Evolutionary conservation across 92 coral and sea anemone genomes (phyloP).

Genomic region (Plumapathes pennacea): DNA sequence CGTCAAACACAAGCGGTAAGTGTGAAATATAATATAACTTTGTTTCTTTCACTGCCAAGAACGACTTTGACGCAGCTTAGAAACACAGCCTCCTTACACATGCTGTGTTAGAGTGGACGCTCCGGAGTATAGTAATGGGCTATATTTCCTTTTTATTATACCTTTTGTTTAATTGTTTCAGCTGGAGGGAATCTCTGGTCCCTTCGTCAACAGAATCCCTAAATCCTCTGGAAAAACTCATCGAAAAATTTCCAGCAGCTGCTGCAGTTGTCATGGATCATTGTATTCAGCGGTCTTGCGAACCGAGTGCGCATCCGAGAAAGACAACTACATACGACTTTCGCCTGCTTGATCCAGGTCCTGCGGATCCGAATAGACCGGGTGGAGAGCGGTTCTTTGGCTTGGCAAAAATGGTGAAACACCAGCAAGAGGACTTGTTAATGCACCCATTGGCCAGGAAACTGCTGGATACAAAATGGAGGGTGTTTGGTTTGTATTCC

Average conservation of each 20-base stretch:
- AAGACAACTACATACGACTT: slow-evolving; percentile 52
- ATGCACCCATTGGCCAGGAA: slow-evolving; percentile 41
- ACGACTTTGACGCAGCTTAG: no score
- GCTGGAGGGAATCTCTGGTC: no score
- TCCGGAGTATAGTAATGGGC: no score
- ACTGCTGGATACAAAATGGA: slow-evolving; percentile 43
- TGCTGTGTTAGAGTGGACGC: no score
- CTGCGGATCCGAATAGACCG: slow-evolving; percentile 41
- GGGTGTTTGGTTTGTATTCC: slow-evolving; percentile 41
- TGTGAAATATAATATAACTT: no score
- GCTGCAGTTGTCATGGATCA: slow-evolving; percentile 53
- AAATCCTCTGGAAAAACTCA: slow-evolving; percentile 44
- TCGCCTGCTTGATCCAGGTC: slow-evolving; percentile 52
- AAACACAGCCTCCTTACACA: no score
- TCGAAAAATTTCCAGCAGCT: slow-evolving; percentile 60
- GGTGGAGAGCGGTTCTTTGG: slow-evolving; percentile 51
- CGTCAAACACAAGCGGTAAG: slow-evolving; percentile 59
- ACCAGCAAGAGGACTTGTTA: slow-evolving; percentile 36
- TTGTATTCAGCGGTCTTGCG: slow-evolving; percentile 40
- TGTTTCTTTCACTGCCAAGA: no score
- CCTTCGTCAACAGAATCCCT: no score
- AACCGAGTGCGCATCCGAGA: no score
- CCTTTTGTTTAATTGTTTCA: no score
- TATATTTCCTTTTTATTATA: no score
- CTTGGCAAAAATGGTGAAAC: slow-evolving; percentile 42